These are phyloP conservation scores for Stegana nigrithorax DNA, from an alignment of 2,888 invertebrate species.

Conservation along the genomic window DNA sequence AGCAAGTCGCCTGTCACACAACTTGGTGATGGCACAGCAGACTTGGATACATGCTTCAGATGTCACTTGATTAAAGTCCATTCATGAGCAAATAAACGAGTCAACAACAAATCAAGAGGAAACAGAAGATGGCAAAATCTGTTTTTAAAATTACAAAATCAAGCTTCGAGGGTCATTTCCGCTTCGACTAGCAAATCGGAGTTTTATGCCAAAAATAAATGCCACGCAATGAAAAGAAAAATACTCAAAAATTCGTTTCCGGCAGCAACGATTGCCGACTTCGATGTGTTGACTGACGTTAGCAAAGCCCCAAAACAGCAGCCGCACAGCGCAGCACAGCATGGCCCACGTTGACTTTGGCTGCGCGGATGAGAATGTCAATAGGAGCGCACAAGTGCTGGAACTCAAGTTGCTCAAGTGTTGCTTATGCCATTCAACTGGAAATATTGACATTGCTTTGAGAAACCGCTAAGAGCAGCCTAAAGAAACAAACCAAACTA, in stretches of 20 bases:
- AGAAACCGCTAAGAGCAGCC: too few relatives aligned
- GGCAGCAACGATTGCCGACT: neutral
- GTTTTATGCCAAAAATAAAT: constrained; percentile 38
- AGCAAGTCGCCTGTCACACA: constrained; percentile 28
- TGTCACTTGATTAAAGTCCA: constrained; percentile 61
- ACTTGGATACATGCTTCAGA: neutral
- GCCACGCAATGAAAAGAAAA: constrained; percentile 11
- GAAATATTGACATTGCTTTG: too few relatives aligned
- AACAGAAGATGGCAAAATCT: constrained; percentile 23
- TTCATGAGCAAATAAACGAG: constrained; percentile 38
- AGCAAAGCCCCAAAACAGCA: too few relatives aligned
- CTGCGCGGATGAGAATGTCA: too few relatives aligned
- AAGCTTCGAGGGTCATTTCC: constrained; percentile 61
- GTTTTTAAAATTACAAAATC: constrained; percentile 54
- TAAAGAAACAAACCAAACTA: too few relatives aligned
- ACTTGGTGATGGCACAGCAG: too few relatives aligned
- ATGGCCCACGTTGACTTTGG: too few relatives aligned
- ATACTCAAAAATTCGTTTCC: constrained; percentile 3
- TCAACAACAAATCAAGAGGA: neutral
- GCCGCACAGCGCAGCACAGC: too few relatives aligned
- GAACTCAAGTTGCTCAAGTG: too few relatives aligned
- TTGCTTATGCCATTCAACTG: too few relatives aligned
- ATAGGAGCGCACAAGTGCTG: too few relatives aligned
- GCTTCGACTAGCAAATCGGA: constrained; percentile 54
- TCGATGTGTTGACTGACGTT: too few relatives aligned